A percentile compares a stretch with the other conserved stretches of the same genome.
phyloP scores from a whole-genome alignment of 2,888 invertebrate species.

The Eilema depressum region DNA sequence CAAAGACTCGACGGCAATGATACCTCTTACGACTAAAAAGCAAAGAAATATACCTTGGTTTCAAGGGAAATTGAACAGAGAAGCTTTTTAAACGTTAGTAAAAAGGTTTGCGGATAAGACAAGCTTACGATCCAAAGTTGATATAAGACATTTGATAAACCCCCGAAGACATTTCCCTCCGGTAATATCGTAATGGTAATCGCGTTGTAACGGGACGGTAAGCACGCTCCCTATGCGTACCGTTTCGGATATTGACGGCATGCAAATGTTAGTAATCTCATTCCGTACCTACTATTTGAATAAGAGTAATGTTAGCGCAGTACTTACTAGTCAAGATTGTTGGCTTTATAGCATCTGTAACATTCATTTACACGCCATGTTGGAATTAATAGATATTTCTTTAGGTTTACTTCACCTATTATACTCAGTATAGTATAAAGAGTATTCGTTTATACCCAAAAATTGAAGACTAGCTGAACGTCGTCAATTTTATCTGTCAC shows the following conservation, averaged over 20 bases:
- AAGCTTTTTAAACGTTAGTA: conserved; percentile 32
- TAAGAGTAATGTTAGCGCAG: conserved; percentile 29
- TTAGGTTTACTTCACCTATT: not conserved
- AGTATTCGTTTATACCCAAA: not conserved
- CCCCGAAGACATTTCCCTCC: conserved; percentile 54
- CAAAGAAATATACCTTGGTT: not conserved
- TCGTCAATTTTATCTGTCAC: not conserved
- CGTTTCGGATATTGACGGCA: conserved; percentile 66
- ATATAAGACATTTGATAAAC: conserved; percentile 57
- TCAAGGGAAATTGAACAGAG: conserved; percentile 25
- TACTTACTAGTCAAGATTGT: conserved; percentile 2
- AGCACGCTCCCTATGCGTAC: conserved; percentile 57
- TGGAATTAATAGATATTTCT: not conserved
- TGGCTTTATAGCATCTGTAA: conserved; percentile 10
- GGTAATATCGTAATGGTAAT: conserved; percentile 65
- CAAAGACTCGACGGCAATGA: too few species aligned
- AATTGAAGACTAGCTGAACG: not conserved
- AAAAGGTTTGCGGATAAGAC: conserved; percentile 44
- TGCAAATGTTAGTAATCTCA: conserved; percentile 71
- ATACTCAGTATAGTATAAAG: not conserved
- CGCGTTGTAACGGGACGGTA: conserved; percentile 65
- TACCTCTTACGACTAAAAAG: not conserved
- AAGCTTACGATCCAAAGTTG: conserved; percentile 46
- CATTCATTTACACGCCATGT: not conserved
- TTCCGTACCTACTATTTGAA: conserved; percentile 41